These are phyloP conservation scores for Eulithis testata DNA, from an alignment of 2,888 invertebrate species.

Conservation along the genomic window DNA sequence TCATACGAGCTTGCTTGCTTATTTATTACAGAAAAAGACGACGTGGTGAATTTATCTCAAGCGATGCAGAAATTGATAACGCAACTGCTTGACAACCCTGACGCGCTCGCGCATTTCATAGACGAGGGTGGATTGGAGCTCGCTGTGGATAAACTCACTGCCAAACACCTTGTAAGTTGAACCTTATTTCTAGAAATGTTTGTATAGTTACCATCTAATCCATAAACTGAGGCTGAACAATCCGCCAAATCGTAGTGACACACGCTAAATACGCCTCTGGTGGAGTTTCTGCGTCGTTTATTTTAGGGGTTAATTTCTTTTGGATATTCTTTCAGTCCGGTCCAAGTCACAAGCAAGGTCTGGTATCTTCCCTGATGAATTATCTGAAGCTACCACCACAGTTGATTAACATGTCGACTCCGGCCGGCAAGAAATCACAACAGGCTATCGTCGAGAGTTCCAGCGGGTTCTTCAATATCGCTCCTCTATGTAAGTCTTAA, in stretches of 20 bases:
- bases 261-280: no score
- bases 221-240: no score
- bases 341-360: conserved; percentile 87
- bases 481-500: conserved; percentile 89
- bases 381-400: conserved; percentile 83
- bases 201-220: no score
- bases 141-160: conserved; percentile 91
- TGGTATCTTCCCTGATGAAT: conserved; percentile 88
- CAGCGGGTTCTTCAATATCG: conserved; percentile 95
- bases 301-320: no score
- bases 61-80: conserved; percentile 94
- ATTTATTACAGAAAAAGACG: conserved; percentile 57
- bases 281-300: no score
- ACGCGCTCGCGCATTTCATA: conserved; percentile 90
- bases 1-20: no score
- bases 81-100: conserved; percentile 90
- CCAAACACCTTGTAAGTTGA: conserved; percentile 84
- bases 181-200: not conserved
- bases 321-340: conserved; percentile 72
- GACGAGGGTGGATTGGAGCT: conserved; percentile 90
- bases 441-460: conserved; percentile 85
- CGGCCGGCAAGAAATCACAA: conserved; percentile 77
- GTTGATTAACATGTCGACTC: conserved; percentile 79
- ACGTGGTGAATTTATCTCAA: conserved; percentile 87
- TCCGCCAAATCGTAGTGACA: no score